Evolutionary conservation across 2,797 vertebrate species (phyloP).

Genomic region (Gadopsis bispinosus): DNA sequence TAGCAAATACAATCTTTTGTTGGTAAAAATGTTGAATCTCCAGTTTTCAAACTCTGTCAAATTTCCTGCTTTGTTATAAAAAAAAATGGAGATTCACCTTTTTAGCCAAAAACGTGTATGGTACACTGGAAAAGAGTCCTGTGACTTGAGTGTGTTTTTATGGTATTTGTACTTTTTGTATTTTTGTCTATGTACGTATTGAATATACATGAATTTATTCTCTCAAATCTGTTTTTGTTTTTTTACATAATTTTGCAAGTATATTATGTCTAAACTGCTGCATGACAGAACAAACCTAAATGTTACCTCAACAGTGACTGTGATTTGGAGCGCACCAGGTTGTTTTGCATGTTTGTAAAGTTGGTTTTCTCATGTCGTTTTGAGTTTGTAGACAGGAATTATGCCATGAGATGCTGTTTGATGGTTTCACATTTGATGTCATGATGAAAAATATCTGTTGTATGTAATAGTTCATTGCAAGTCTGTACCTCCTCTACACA

Average conservation of each 20-base stretch:
- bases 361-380: neutral
- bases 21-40: neutral
- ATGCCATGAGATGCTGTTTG: neutral
- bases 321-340: neutral
- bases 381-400: neutral
- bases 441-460: slow-evolving; percentile 15
- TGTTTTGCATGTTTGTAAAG: neutral
- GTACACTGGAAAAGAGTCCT: no score
- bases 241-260: neutral
- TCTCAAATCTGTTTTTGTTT: neutral
- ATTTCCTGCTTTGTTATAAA: neutral
- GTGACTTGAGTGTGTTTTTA: neutral
- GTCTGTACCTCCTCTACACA: neutral
- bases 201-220: neutral
- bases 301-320: neutral
- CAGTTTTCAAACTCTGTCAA: neutral
- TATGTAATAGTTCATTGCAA: neutral
- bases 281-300: neutral
- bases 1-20: neutral
- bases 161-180: neutral
- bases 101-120: neutral
- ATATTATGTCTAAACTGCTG: neutral
- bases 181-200: neutral
- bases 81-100: neutral
- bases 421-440: neutral